phyloP scores from a whole-genome alignment of 2,797 vertebrate genomes.

The Miichthys miiuy region DNA sequence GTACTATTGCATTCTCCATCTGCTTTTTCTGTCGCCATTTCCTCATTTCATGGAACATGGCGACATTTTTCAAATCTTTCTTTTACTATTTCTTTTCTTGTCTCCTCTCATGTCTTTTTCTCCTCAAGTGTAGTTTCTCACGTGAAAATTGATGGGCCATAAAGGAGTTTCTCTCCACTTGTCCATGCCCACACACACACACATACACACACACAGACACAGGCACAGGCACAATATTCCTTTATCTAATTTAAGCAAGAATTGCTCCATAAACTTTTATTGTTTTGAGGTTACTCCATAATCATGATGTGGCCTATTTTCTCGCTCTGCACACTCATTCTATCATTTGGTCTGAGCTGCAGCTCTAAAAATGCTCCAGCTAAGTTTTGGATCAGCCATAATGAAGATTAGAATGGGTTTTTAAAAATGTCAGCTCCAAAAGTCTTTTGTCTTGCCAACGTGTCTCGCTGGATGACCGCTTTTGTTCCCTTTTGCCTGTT shows the following conservation, averaged over 20 bases:
- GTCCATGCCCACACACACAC: not conserved
- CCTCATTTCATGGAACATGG: not conserved
- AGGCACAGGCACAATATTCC: constrained; percentile 2
- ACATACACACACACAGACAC: not conserved
- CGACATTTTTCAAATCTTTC: not conserved
- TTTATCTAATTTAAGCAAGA: constrained; percentile 48
- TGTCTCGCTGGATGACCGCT: not conserved
- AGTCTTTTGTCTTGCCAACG: not conserved
- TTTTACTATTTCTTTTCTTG: not conserved
- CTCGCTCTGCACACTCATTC: constrained; percentile 27
- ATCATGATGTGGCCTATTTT: constrained; percentile 47
- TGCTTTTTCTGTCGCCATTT: not conserved
- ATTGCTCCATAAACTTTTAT: constrained; percentile 55
- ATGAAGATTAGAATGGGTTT: constrained; percentile 18
- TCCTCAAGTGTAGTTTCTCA: constrained; percentile 8
- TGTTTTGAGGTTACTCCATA: constrained; percentile 49
- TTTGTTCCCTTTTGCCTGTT: constrained; percentile 8
- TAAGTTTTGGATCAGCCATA: constrained; percentile 13
- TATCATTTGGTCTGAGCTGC: constrained; percentile 36
- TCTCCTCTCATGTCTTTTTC: not conserved
- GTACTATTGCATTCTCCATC: not conserved
- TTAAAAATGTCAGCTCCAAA: not conserved
- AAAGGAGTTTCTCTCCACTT: constrained; percentile 16
- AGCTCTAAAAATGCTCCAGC: constrained; percentile 30
- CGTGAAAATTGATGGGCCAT: constrained; percentile 17